phyloP scores from a whole-genome alignment of 2,113 vertebrate species.

The Ailurus styani region DNA sequence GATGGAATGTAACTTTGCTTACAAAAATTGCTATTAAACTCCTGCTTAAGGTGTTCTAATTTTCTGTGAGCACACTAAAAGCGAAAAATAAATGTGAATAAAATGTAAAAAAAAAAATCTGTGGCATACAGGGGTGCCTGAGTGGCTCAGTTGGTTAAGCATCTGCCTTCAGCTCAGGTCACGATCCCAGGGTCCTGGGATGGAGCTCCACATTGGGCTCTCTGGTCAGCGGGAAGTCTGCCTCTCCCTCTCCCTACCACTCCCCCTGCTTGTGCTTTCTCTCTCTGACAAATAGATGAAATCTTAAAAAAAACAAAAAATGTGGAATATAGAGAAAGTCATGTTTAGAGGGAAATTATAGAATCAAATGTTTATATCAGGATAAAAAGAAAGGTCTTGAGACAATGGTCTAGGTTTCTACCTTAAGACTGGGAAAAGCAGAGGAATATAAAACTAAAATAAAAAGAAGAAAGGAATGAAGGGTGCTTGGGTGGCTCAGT shows the following conservation, averaged over 20 bases:
- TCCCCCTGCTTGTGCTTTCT: too few relatives aligned
- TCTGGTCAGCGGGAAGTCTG: too few relatives aligned
- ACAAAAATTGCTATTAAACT: conserved; percentile 97
- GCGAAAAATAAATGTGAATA: conserved; percentile 99
- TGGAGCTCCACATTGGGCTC: too few relatives aligned
- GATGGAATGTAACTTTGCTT: conserved; percentile 99
- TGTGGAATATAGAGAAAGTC: background rate
- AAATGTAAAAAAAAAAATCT: conserved; percentile 93
- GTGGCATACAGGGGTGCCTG: too few relatives aligned
- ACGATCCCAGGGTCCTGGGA: too few relatives aligned
- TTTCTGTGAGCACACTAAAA: conserved; percentile 99
- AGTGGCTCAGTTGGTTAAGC: too few relatives aligned
- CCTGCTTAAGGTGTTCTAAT: conserved; percentile 98
- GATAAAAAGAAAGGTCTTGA: background rate
- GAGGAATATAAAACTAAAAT: background rate
- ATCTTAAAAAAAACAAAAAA: too few relatives aligned
- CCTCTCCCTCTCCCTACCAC: too few relatives aligned
- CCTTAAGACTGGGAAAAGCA: background rate
- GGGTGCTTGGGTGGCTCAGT: too few relatives aligned
- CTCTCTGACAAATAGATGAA: too few relatives aligned
- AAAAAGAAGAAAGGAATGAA: background rate
- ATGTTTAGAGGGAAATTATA: background rate
- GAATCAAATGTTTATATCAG: background rate
- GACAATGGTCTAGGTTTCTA: background rate
- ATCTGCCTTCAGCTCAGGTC: too few relatives aligned